Base-by-base conservation (phyloP, 2,797 vertebrate species). In the Helarctos malayanus region DNA sequence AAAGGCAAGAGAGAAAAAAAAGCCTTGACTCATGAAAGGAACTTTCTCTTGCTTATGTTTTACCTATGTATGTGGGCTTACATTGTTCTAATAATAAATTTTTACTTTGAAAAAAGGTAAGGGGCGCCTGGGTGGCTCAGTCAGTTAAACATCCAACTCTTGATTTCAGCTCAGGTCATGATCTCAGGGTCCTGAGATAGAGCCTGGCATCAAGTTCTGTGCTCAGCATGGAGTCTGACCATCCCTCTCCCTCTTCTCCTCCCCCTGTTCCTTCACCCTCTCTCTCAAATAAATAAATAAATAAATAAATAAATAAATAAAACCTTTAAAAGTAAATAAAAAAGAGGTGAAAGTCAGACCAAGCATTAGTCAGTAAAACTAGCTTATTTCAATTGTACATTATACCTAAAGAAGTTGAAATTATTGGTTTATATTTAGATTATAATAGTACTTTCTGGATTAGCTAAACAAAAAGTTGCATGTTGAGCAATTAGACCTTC, bases 401-500 rank as follows among this genome's bases (percentile, higher is more conserved):
- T 69, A 59, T 81, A 47, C 69, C 68, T 91, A 71, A 47, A 9
- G 27, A 92, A 80, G 8, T 82, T 65, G 25, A 82, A 76, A 82
- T 81, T 76, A 25, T 52, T 86, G 32, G 32, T 73, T 92, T 76
- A 73, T 90, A 47, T 91, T 93, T 90, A 78, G 45, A 10, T 35
- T 85, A n/a, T 65, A 89, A 27, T 32, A 91, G 6, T 91, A 56
- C 38, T 82, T 93, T 76, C 27, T 82, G 54, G 38, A 69, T 86
- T 86, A 81, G 32, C 41, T 79, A 88, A 61, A 27, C 75, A 92
- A 83, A 82, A 61, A 61, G 32, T 89, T 54, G 5, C 54, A 63
- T 54, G 73, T 89, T 92, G 68, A 97, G 16, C 75, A 95, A 71
- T 59, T 83, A 92, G n/a, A 16, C 35, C 18, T 75, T 95, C 80